A percentile compares a stretch with the other conserved stretches of the same genome.
Conservation (phyloP, 2,888 invertebrate genomes). For the Napeogenes inachia region DNA sequence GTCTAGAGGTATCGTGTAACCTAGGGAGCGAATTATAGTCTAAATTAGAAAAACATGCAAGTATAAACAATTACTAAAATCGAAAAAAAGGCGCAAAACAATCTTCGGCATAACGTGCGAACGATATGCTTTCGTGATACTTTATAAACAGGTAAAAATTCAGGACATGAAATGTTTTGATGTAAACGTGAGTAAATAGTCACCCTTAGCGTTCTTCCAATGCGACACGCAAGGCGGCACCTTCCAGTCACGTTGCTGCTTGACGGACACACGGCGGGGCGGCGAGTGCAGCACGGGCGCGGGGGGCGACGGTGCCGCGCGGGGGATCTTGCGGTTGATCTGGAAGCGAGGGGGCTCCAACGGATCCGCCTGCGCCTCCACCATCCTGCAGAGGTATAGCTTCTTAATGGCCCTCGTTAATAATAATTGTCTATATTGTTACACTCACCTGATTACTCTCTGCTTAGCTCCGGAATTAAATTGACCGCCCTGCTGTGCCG, state of each 20-base stretch:
- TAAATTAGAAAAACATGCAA: no score
- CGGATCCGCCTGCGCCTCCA: constrained; percentile 87
- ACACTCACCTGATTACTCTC: constrained; percentile 90
- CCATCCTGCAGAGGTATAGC: constrained; percentile 52
- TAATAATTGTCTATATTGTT: not conserved
- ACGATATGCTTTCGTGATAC: no score
- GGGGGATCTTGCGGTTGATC: constrained; percentile 98
- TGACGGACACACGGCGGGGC: constrained; percentile 96
- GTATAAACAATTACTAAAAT: no score
- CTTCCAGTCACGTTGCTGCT: constrained; percentile 99
- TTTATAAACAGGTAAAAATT: no score
- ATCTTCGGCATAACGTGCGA: no score
- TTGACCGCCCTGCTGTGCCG: constrained; percentile 95
- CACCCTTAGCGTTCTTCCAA: constrained; percentile 98
- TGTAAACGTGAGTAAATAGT: not conserved
- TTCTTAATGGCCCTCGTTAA: not conserved
- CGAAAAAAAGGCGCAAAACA: no score
- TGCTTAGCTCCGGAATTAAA: constrained; percentile 99
- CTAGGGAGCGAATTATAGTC: constrained; percentile 48
- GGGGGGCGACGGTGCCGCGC: constrained; percentile 98
- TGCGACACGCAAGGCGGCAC: constrained; percentile 98
- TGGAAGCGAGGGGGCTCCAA: constrained; percentile 99
- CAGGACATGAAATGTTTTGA: no score
- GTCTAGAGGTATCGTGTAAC: constrained; percentile 98
- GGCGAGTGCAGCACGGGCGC: constrained; percentile 99